These are phyloP conservation scores for Edolisoma coerulescens DNA, from an alignment of 2,113 vertebrate species.

Conservation along the genomic window DNA sequence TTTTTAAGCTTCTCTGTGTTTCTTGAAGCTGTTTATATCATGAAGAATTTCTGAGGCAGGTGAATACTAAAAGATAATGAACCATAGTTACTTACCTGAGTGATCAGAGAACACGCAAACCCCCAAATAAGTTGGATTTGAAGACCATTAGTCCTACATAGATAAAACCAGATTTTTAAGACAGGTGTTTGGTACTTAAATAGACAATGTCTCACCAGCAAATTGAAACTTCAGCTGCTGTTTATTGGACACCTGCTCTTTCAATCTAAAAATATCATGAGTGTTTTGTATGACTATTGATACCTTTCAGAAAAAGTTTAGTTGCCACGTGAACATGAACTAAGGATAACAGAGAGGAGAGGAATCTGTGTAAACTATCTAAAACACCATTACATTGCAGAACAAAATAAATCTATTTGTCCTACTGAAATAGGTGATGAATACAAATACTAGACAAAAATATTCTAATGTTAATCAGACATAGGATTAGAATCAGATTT, in stretches of 20 bases:
- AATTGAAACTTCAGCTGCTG: neutral
- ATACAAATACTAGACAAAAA: neutral
- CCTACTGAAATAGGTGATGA: neutral
- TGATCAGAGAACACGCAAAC: neutral
- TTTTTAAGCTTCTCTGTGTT: neutral
- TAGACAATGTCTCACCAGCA: neutral
- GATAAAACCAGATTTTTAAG: neutral
- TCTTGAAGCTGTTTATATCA: neutral
- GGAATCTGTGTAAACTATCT: neutral
- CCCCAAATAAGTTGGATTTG: neutral
- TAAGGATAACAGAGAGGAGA: neutral
- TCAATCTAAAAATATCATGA: neutral
- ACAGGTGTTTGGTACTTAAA: neutral
- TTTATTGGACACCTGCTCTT: neutral
- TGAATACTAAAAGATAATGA: neutral
- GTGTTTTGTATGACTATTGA: neutral
- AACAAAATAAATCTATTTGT: neutral
- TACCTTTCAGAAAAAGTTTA: neutral
- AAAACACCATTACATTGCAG: neutral
- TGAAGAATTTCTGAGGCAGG: neutral
- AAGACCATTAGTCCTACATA: neutral
- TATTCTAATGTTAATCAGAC: neutral
- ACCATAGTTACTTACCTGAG: neutral
- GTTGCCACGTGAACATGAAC: neutral
- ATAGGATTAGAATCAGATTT: neutral